phyloP scores from a whole-genome alignment of 2,113 vertebrate genomes.

The Ascaphus truei region DNA sequence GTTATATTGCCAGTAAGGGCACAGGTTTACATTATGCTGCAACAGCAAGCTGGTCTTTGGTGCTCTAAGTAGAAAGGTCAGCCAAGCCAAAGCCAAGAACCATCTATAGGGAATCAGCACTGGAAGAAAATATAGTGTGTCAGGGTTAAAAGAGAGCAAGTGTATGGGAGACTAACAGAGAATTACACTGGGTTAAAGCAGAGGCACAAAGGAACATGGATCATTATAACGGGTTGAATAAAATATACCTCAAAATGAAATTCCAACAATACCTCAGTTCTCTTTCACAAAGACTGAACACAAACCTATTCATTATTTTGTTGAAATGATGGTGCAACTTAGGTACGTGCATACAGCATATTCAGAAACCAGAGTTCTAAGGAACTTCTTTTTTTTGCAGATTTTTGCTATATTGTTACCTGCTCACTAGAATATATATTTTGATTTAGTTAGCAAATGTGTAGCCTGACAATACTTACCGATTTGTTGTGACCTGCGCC shows the following conservation, averaged over 20 bases:
- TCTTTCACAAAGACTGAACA: too few species aligned
- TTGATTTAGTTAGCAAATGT: too few species aligned
- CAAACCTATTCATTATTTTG: too few species aligned
- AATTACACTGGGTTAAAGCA: background rate
- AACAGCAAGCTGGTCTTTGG: conserved; percentile 10
- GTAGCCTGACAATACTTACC: too few species aligned
- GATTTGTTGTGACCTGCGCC: too few species aligned
- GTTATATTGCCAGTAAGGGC: conserved; percentile 17
- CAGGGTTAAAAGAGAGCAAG: background rate
- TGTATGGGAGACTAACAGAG: conserved; percentile 6
- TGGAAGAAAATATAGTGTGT: background rate
- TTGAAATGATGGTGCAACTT: too few species aligned
- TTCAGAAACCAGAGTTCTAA: too few species aligned
- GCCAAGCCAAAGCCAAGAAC: conserved; percentile 6
- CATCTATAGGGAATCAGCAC: background rate
- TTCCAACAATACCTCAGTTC: background rate
- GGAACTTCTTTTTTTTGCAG: too few species aligned
- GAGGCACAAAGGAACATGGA: background rate
- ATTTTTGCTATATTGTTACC: too few species aligned
- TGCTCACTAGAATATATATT: too few species aligned
- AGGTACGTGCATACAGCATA: too few species aligned
- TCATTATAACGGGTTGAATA: background rate
- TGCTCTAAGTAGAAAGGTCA: background rate
- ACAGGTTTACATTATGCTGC: background rate
- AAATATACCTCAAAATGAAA: background rate